Evolutionary conservation across 2,797 vertebrate genomes (phyloP).

Genomic region (Schizopygopsis pylzovi): DNA sequence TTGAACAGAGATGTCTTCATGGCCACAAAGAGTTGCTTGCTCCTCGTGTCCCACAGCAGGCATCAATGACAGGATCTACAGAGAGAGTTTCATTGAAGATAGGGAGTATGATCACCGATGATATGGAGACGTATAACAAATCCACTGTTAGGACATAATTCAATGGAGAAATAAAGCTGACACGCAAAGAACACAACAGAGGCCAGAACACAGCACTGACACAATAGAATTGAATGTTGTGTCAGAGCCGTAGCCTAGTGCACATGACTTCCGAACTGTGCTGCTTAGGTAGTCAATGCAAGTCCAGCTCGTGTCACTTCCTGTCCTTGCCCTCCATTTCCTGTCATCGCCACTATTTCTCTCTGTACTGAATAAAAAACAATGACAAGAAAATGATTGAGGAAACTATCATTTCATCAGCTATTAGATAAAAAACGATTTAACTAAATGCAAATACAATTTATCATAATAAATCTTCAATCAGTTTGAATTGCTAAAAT

Average conservation of each 20-base stretch:
- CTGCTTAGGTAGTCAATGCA: not conserved
- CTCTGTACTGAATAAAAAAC: not conserved
- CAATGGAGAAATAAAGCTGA: not conserved
- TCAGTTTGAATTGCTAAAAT: not conserved
- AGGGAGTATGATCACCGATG: not conserved
- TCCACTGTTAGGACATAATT: slow-evolving; percentile 4
- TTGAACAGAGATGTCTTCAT: slow-evolving; percentile 31
- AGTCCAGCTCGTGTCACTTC: not conserved
- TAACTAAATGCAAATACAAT: not conserved
- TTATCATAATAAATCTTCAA: not conserved
- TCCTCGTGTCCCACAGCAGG: not conserved
- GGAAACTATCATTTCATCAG: not conserved
- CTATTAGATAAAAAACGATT: not conserved
- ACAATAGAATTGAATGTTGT: not conserved
- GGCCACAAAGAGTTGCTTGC: slow-evolving; percentile 4
- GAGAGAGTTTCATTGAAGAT: slow-evolving; percentile 27
- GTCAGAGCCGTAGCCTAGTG: not conserved
- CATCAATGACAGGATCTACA: slow-evolving; percentile 27
- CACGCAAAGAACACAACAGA: not conserved
- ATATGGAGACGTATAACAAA: slow-evolving; percentile 7
- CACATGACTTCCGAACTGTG: not conserved
- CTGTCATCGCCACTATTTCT: not conserved
- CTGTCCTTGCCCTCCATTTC: not conserved
- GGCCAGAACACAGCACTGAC: not conserved
- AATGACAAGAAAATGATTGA: too few relatives aligned